A percentile compares a stretch with the other conserved stretches of the same genome.
Evolutionary conservation across 2,113 vertebrate genomes (phyloP).

Genomic region (Equus quagga): DNA sequence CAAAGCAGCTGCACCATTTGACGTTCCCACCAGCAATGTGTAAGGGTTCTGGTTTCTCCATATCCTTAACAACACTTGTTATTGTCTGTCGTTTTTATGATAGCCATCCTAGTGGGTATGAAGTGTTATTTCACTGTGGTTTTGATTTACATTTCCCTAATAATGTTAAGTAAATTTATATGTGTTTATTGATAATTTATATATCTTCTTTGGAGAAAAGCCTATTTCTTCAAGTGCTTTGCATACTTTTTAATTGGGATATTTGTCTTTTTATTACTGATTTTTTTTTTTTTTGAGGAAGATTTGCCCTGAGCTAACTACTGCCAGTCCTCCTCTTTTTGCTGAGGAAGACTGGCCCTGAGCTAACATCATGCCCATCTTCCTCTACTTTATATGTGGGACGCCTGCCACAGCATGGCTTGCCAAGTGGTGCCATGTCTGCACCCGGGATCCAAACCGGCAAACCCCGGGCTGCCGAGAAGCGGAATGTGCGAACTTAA

Average conservation of each 20-base stretch:
- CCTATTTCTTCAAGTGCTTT: constrained; percentile 21
- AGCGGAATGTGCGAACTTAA: too few species aligned
- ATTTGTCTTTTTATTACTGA: too few species aligned
- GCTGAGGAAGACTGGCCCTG: too few species aligned
- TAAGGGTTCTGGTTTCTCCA: background rate
- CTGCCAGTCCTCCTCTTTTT: too few species aligned
- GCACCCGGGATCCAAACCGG: too few species aligned
- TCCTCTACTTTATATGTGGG: too few species aligned
- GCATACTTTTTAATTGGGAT: background rate
- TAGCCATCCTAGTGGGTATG: background rate
- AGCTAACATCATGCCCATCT: too few species aligned
- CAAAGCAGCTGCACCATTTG: background rate
- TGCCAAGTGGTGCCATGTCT: too few species aligned
- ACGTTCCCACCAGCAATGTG: background rate
- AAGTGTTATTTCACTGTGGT: constrained; percentile 12
- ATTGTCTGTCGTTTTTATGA: background rate
- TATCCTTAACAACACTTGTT: background rate
- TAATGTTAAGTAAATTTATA: background rate
- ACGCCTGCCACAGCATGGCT: too few species aligned
- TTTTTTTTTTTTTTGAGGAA: too few species aligned
- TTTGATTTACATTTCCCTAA: constrained; percentile 60
- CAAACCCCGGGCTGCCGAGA: too few species aligned
- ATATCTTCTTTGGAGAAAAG: constrained; percentile 29
- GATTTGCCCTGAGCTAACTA: too few species aligned
- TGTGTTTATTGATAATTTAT: constrained; percentile 4